A percentile compares a stretch with the other conserved stretches of the same genome.
These are phyloP conservation scores for Paracyclopina nana DNA, from an alignment of 1,140 invertebrate species.

Conservation along the genomic window DNA sequence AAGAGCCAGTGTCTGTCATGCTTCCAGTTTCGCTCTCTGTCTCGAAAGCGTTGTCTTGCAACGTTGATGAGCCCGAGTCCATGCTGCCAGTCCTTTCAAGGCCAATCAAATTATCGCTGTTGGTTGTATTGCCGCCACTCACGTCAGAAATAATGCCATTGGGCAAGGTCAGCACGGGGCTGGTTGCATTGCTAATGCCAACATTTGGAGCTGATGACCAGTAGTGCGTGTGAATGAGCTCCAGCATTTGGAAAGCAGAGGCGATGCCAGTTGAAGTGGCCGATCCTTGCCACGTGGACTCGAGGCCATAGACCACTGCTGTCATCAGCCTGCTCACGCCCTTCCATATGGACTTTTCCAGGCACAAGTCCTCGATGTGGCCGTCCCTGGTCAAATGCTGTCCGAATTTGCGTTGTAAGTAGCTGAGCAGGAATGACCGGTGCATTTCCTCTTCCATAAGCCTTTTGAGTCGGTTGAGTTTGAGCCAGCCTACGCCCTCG, in stretches of 20 bases:
- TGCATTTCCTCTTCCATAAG: conserved; percentile 98
- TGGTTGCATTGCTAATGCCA: too few relatives aligned
- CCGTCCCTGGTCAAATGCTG: conserved; percentile 79
- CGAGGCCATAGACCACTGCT: conserved; percentile 66
- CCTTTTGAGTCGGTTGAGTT: conserved; percentile 77
- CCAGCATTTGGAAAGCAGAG: conserved; percentile 82
- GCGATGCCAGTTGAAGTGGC: conserved; percentile 92
- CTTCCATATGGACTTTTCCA: conserved; percentile 77
- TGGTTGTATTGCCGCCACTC: too few relatives aligned
- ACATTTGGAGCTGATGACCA: conserved; percentile 74
- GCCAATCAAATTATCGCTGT: too few relatives aligned
- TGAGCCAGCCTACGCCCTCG: conserved; percentile 91
- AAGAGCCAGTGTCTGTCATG: conserved; percentile 10
- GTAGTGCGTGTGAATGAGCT: conserved; percentile 96
- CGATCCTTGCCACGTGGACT: too few relatives aligned
- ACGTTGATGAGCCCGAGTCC: too few relatives aligned
- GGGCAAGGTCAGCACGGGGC: too few relatives aligned
- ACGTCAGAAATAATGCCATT: too few relatives aligned
- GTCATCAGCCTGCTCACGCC: conserved; percentile 83
- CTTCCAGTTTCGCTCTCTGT: conserved; percentile 7
- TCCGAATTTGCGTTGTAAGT: conserved; percentile 85
- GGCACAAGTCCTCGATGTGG: conserved; percentile 89
- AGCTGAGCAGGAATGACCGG: conserved; percentile 80
- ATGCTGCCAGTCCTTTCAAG: too few relatives aligned
- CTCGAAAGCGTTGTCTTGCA: too few relatives aligned